A percentile compares a stretch with the other conserved stretches of the same genome.
These are phyloP conservation scores for Hirundichthys speculiger DNA, from an alignment of 2,113 vertebrate genomes.

Conservation along the genomic window DNA sequence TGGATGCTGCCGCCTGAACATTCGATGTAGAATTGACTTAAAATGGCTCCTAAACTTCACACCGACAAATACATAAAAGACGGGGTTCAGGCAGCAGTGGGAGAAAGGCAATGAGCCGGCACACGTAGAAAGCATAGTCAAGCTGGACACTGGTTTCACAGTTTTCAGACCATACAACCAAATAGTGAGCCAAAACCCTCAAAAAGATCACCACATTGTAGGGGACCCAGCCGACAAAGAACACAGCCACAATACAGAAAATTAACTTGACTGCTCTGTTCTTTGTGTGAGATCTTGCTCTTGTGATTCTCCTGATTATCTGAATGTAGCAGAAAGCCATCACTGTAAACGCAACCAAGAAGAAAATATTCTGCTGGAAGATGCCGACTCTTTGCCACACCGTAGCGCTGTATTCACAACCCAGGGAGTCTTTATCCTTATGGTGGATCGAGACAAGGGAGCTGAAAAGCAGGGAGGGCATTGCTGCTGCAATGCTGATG, in stretches of 20 bases:
- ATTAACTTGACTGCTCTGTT: conserved; percentile 88
- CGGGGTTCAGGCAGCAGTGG: conserved; percentile 92
- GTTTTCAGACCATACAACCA: conserved; percentile 2
- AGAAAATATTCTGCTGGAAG: conserved; percentile 78
- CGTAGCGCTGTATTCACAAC: conserved; percentile 70
- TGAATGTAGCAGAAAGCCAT: conserved; percentile 86
- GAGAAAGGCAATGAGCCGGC: conserved; percentile 87
- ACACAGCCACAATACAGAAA: conserved; percentile 84
- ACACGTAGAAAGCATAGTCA: conserved; percentile 78
- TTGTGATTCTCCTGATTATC: conserved; percentile 83
- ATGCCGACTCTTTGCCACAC: conserved; percentile 49
- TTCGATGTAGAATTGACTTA: conserved; percentile 64
- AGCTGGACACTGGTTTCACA: conserved; percentile 71
- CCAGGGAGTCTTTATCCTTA: not conserved
- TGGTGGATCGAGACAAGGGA: conserved; percentile 15
- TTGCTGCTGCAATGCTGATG: conserved; percentile 78
- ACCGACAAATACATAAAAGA: conserved; percentile 91
- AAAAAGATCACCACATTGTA: conserved; percentile 89
- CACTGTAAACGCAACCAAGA: conserved; percentile 81
- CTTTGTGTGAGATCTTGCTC: conserved; percentile 78
- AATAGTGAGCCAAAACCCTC: conserved; percentile 50
- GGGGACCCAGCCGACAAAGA: conserved; percentile 91
- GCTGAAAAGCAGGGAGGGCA: conserved; percentile 81
- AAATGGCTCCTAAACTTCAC: conserved; percentile 90
- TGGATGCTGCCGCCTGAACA: conserved; percentile 16